Evolutionary conservation across 2,888 invertebrate genomes (phyloP).

Genomic region (Gastrophysa polygoni): DNA sequence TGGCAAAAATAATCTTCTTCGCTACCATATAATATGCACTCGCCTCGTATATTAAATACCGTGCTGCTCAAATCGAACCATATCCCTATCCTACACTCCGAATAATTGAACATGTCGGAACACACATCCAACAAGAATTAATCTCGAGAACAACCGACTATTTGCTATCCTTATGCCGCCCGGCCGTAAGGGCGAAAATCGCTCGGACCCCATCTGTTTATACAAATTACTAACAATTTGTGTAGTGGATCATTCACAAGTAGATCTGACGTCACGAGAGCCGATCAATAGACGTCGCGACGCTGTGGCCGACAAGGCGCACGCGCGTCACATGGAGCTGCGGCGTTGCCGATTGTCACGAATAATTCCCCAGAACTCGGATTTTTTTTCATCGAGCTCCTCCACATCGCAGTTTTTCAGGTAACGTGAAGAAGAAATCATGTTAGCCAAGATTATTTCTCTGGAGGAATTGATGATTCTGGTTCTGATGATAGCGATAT

Average conservation of each 20-base stretch:
- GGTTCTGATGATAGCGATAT: no score
- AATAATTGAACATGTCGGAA: conserved; percentile 37
- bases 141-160: conserved; percentile 15
- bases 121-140: conserved; percentile 34
- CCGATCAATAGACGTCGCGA: conserved; percentile 52
- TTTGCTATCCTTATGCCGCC: conserved; percentile 15
- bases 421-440: no score
- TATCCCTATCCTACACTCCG: conserved; percentile 17
- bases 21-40: no score
- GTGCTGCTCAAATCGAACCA: conserved; percentile 4
- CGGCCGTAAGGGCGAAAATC: conserved; percentile 28
- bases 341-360: conserved; percentile 11
- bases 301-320: conserved; percentile 41
- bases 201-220: conserved; percentile 36
- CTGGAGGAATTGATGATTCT: no score
- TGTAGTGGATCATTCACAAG: conserved; percentile 55
- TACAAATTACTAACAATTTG: conserved; percentile 52
- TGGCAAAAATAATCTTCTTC: no score
- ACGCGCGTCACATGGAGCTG: conserved; percentile 27
- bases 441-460: no score
- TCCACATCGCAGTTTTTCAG: no score
- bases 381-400: no score
- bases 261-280: conserved; percentile 52
- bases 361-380: not conserved
- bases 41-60: no score